Percentiles rank a stretch among this genome's conserved stretches.
These are phyloP conservation scores for Pagetopsis macropterus DNA, from an alignment of 2,797 vertebrate species.

Conservation along the genomic window DNA sequence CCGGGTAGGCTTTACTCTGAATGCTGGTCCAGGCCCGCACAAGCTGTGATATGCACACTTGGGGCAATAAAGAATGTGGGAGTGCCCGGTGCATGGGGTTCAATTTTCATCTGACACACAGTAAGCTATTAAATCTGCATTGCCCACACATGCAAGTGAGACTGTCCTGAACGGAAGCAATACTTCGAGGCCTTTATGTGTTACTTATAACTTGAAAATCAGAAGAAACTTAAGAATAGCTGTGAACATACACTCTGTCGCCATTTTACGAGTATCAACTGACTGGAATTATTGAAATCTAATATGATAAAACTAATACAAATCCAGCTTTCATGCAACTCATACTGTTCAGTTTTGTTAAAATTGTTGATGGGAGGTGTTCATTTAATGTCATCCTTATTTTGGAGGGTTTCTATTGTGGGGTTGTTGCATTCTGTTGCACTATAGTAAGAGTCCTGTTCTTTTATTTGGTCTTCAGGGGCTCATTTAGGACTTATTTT, in stretches of 20 bases:
- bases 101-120: constrained; percentile 59
- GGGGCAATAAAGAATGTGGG: constrained; percentile 75
- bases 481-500: not conserved
- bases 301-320: not conserved
- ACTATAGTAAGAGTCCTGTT: not conserved
- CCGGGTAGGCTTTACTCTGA: constrained; percentile 65
- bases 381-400: not conserved
- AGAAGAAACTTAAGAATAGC: not conserved
- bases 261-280: constrained; percentile 2
- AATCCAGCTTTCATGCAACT: not conserved
- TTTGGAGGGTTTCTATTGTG: not conserved
- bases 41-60: constrained; percentile 76
- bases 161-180: constrained; percentile 22
- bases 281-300: not conserved
- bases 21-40: constrained; percentile 57
- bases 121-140: constrained; percentile 51
- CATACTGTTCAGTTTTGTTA: not conserved
- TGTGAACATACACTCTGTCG: not conserved
- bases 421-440: not conserved
- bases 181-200: constrained; percentile 8
- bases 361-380: not conserved
- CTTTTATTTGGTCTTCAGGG: not conserved
- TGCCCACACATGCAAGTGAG: constrained; percentile 34
- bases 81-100: constrained; percentile 56
- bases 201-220: not conserved